phyloP scores from a whole-genome alignment of 2,888 invertebrate species.

The Steinernema hermaphroditum region DNA sequence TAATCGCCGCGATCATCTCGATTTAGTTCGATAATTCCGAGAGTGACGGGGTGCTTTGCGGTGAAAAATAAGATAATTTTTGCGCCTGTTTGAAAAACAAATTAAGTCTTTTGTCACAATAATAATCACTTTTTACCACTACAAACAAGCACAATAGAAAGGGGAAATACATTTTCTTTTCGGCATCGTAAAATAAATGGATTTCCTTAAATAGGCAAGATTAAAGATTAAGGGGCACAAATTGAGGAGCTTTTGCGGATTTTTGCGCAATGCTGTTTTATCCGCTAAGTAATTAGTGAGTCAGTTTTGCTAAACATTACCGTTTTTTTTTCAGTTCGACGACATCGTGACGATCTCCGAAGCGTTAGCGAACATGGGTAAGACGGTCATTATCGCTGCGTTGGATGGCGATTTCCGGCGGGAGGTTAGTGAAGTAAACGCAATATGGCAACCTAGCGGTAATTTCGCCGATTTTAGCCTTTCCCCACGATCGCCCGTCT shows the following conservation, averaged over 20 bases:
- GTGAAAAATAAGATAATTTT: conserved; percentile 19
- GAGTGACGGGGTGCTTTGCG: neutral
- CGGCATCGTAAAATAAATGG: neutral
- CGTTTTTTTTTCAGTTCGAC: conserved; percentile 62
- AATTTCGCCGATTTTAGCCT: conserved; percentile 41
- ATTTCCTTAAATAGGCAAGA: too few relatives aligned
- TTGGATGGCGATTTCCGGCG: conserved; percentile 72
- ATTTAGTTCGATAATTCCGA: conserved; percentile 4
- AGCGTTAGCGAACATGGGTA: conserved; percentile 71
- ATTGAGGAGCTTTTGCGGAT: neutral
- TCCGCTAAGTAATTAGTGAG: neutral
- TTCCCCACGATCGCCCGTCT: conserved; percentile 43
- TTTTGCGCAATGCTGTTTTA: neutral
- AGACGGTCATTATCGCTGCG: conserved; percentile 73
- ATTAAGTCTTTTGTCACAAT: neutral
- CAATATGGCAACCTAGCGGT: neutral
- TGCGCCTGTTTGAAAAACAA: neutral
- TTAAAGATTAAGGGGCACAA: neutral
- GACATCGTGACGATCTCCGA: conserved; percentile 69
- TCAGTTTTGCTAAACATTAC: neutral
- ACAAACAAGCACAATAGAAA: neutral
- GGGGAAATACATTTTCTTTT: neutral
- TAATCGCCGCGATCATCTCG: neutral
- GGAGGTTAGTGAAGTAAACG: conserved; percentile 61
- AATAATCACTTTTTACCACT: neutral